Base-by-base conservation (phyloP, 2,888 invertebrate genomes). In the Micropterix aruncella region DNA sequence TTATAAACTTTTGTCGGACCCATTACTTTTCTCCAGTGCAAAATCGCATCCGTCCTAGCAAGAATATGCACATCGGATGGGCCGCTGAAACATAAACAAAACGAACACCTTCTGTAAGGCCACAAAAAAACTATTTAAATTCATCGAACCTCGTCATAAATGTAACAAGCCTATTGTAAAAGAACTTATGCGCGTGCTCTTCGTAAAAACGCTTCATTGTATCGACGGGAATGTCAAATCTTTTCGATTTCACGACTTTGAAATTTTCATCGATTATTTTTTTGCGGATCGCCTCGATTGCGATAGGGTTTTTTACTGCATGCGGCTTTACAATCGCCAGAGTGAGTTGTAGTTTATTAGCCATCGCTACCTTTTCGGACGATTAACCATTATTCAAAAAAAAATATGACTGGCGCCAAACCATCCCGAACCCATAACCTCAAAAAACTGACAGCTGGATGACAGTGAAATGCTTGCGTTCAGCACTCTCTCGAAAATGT, bases 1-100 rank as follows among this genome's bases (percentile, higher is more conserved):
- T 80, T 81, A 57, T 73, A 86, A 0, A 85, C 87, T 66, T 91
- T 91, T 0, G 95, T 94, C 1, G 94, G 93, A 0, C 95, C 95
- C 70, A 95, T 80, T 41, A 94, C 61, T 43, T 65, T 58, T 50
- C 95, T 74, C 95, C 95, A 95, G 43, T 79, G 70, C 15, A 63
- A 56, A 51, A 95, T 83, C 3, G 87, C 87, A 64, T 90, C 74
- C 39, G 76, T 67, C 48, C 80, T 76, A 4, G 85, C 83, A 51
- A 95, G 65, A 50, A 95, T 77, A 52, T 88, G 80, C 7, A 86
- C 74, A 55, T 84, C 82, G 43, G 86, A 79, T n/a, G 82, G 80
- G 1, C 93, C 94, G 72, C 93, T 94, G 58, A 54, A 76, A 70
- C 42, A 52, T 46, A 17, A 42, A 14, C 27, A 44, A 7, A 42